These are phyloP conservation scores for Drosophila malerkotliana DNA, from an alignment of 1,140 invertebrate genomes.

Conservation along the genomic window DNA sequence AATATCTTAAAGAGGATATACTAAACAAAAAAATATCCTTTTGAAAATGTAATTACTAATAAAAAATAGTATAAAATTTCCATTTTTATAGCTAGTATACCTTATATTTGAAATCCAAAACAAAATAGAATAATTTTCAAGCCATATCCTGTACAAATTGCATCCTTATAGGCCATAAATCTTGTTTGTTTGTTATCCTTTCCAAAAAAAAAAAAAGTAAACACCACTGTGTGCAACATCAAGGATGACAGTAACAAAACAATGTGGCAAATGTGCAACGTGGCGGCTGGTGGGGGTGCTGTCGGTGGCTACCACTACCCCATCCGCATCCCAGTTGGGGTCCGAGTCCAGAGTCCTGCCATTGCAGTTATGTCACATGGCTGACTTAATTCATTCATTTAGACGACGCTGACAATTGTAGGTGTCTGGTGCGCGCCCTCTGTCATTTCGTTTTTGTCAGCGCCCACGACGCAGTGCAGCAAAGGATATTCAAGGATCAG, in stretches of 20 bases:
- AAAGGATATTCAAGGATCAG: conserved; percentile 1
- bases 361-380: conserved; percentile 80
- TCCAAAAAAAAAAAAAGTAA: too few species aligned
- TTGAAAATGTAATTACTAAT: too few species aligned
- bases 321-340: conserved; percentile 3
- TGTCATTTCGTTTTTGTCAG: conserved; percentile 64
- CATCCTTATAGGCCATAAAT: not conserved
- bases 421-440: conserved; percentile 62
- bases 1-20: not conserved
- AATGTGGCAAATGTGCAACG: conserved; percentile 75
- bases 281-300: conserved; percentile 22
- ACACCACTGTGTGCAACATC: conserved; percentile 18
- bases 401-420: conserved; percentile 78
- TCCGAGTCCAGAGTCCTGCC: conserved; percentile 28
- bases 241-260: conserved; percentile 67
- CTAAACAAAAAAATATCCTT: not conserved
- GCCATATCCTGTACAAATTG: not conserved
- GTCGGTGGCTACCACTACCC: conserved; percentile 4
- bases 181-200: not conserved
- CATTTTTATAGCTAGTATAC: not conserved
- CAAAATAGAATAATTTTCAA: too few species aligned
- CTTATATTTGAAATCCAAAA: not conserved
- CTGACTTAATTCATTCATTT: conserved; percentile 82
- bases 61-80: not conserved
- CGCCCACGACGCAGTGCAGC: conserved; percentile 60